phyloP scores from a whole-genome alignment of 2,113 vertebrate species.

The Dicentrarchus labrax region DNA sequence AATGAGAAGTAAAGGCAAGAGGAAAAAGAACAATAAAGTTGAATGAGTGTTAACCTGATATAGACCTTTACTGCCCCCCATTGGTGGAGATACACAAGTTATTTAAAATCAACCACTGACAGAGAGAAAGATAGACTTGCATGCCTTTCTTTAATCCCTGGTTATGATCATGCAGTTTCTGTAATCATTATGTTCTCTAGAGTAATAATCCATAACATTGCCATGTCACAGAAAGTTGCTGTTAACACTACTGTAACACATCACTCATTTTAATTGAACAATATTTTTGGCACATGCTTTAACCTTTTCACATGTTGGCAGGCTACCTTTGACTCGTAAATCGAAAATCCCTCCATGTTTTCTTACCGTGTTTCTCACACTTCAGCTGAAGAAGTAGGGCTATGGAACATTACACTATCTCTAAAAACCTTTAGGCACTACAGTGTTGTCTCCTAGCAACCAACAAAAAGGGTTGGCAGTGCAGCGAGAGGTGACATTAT shows the following conservation, averaged over 20 bases:
- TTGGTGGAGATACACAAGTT: conserved; percentile 49
- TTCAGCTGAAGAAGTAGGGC: conserved; percentile 56
- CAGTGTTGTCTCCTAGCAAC: conserved; percentile 84
- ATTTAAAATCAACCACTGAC: conserved; percentile 5
- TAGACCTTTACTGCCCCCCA: conserved; percentile 77
- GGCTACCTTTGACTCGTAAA: background rate
- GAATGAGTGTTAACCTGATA: conserved; percentile 30
- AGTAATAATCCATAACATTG: background rate
- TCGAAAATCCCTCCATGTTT: background rate
- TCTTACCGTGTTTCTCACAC: conserved; percentile 40
- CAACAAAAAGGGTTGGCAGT: conserved; percentile 68
- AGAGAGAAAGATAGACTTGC: conserved; percentile 6
- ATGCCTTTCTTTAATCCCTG: conserved; percentile 13
- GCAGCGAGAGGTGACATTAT: conserved; percentile 71
- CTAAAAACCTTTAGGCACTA: conserved; percentile 78
- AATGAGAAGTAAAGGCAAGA: conserved; percentile 51
- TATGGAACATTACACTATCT: conserved; percentile 64
- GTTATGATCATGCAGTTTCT: conserved; percentile 25
- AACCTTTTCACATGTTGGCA: background rate
- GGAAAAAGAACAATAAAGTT: conserved; percentile 40
- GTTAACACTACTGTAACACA: background rate
- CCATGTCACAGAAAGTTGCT: background rate
- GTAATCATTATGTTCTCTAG: conserved; percentile 5
- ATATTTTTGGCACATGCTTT: background rate
- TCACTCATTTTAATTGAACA: background rate